Percentiles rank a stretch among this genome's conserved stretches.
phyloP scores from a whole-genome alignment of 2,113 vertebrate species.

The Campylomormyrus tamandua region DNA sequence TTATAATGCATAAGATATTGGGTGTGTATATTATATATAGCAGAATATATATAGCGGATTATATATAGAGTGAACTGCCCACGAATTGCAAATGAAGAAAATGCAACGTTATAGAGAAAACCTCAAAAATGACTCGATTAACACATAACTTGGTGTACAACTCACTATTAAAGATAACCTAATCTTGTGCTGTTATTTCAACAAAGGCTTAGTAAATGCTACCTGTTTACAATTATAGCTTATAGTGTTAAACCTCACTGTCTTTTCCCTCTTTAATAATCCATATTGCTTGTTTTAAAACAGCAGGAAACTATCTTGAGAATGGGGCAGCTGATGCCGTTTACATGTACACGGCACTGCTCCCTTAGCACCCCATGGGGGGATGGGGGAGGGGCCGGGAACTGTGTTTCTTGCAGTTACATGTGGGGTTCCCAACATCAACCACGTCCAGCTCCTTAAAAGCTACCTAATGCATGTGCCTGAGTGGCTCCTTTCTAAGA shows the following conservation, averaged over 20 bases:
- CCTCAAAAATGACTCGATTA: background rate
- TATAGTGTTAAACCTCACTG: background rate
- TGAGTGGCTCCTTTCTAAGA: background rate
- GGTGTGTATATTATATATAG: background rate
- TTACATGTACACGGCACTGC: slow-evolving; percentile 27
- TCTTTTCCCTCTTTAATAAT: background rate
- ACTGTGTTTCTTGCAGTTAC: slow-evolving; percentile 45
- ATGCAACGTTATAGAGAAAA: background rate
- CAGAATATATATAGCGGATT: background rate
- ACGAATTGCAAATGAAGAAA: background rate
- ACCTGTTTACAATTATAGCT: background rate
- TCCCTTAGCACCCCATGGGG: slow-evolving; percentile 36
- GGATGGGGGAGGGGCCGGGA: slow-evolving; percentile 53
- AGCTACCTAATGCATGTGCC: background rate
- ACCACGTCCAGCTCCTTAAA: background rate
- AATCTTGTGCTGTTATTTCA: background rate
- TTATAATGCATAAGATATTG: background rate
- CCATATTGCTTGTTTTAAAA: slow-evolving; percentile 9
- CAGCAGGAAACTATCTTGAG: slow-evolving; percentile 36
- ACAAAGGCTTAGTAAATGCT: background rate
- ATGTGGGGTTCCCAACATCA: slow-evolving; percentile 31
- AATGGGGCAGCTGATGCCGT: slow-evolving; percentile 29
- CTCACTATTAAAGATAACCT: background rate
- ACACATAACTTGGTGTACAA: background rate
- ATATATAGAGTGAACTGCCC: background rate